Evolutionary conservation across 2,797 vertebrate genomes (phyloP), one percentile per base, ranked within the genome.

Genomic region (Betta splendens): DNA sequence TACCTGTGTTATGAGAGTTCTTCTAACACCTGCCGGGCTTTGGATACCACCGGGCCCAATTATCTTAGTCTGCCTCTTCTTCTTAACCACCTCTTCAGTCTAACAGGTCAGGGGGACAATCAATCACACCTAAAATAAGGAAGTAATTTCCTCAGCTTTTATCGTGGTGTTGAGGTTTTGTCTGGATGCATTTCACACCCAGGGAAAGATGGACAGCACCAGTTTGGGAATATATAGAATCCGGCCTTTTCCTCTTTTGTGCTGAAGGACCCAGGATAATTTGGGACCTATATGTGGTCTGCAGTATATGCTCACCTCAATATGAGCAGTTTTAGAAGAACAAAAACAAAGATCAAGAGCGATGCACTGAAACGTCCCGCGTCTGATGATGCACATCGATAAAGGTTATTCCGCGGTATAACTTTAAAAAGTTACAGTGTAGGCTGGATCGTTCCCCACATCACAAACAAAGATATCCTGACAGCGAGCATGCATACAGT

Each of bases 71-170:
- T 89, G 71, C 81, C 79, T 85, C 75, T 71, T 83, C 80, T 77
- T 85, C 75, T 81, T 81, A 87, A 89, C 79, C 84, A 84, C 84
- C 84, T 82, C 83, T 81, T 83, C 87, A 84, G 77, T 89, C 84
- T 82, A 81, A 83, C 86, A 79, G 88, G 89, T 89, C 89, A 89
- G 84, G 77, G 71, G 83, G 69, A 87, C 87, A 90, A 91, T 91
- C 89, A 91, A 90, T 90, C 87, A 89, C 72, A 77, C 72, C 87
- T 81, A 89, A 91, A 90, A 89, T 90, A 90, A 89, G 86, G 83
- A 83, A 85, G 86, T 89, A 76, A 89, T 90, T 90, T 89, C 82
- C 85, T 84, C 64, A 53, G 72, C 80, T 84, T 89, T 86, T 85
- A 85, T 87, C 74, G 26, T 37, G 36, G 61, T 48, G 75, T 78